Conservation (phyloP, 2,888 invertebrate species). For the Limnephilus rhombicus region DNA sequence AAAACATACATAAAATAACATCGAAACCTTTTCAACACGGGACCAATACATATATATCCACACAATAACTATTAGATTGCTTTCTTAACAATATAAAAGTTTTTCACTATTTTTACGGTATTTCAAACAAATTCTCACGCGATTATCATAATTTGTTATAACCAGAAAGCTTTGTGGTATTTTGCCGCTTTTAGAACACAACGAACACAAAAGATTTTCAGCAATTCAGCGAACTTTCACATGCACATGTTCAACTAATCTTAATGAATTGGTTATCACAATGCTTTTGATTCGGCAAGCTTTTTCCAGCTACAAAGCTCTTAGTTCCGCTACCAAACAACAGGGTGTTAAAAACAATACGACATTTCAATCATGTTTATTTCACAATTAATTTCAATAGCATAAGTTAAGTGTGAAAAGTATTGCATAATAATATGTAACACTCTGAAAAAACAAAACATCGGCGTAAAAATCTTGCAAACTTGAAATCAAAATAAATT, state of each 20-base stretch:
- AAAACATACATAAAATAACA: no score
- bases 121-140: neutral
- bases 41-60: neutral
- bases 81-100: neutral
- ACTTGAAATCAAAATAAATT: no score
- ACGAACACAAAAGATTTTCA: neutral
- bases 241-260: neutral
- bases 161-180: neutral
- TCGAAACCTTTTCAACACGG: no score
- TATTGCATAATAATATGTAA: neutral
- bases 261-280: conserved; percentile 3
- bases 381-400: neutral
- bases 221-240: neutral
- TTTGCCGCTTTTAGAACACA: neutral
- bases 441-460: neutral
- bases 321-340: neutral
- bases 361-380: neutral
- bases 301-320: neutral
- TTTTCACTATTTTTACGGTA: neutral
- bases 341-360: neutral
- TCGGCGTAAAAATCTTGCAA: no score
- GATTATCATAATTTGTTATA: neutral
- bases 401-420: neutral
- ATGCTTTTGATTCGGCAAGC: neutral
- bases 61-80: neutral